Evolutionary conservation across 1,140 invertebrate genomes (phyloP).

Genomic region (Episyrphus balteatus): DNA sequence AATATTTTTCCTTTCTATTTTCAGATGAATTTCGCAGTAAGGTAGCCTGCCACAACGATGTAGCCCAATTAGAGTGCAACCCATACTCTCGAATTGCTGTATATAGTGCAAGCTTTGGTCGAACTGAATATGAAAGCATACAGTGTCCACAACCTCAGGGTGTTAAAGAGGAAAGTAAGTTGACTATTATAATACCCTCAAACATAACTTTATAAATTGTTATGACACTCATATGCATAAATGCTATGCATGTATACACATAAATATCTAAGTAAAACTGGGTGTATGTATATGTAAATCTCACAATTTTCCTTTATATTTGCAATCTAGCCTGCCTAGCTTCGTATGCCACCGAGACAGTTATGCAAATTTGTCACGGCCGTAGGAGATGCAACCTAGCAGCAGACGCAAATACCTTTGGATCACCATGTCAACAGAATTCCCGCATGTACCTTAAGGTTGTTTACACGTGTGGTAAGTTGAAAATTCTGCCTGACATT

Average conservation of each 20-base stretch:
- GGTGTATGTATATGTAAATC: background rate
- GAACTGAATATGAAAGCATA: slow-evolving; percentile 76
- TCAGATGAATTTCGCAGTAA: slow-evolving; percentile 83
- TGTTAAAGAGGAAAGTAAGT: slow-evolving; percentile 73
- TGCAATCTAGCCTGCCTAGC: slow-evolving; percentile 69
- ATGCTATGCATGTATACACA: background rate
- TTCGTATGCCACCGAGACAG: slow-evolving; percentile 75
- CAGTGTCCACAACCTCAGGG: slow-evolving; percentile 78
- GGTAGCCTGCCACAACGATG: slow-evolving; percentile 82
- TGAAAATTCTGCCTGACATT: background rate
- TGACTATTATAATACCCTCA: background rate
- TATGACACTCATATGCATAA: too few relatives aligned
- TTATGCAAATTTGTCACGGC: slow-evolving; percentile 82
- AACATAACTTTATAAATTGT: too few relatives aligned
- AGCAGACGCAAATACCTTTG: slow-evolving; percentile 75
- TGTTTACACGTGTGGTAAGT: slow-evolving; percentile 89
- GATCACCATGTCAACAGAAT: slow-evolving; percentile 68
- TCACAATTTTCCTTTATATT: background rate
- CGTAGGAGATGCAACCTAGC: slow-evolving; percentile 69
- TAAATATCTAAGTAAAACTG: background rate
- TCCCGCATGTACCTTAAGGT: slow-evolving; percentile 84
- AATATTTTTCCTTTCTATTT: slow-evolving; percentile 35
- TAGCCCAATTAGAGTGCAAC: slow-evolving; percentile 69
- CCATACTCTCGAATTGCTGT: slow-evolving; percentile 76
- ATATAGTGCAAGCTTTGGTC: slow-evolving; percentile 80